Evolutionary conservation across 2,888 invertebrate species (phyloP).

Genomic region (Meloe dianella): DNA sequence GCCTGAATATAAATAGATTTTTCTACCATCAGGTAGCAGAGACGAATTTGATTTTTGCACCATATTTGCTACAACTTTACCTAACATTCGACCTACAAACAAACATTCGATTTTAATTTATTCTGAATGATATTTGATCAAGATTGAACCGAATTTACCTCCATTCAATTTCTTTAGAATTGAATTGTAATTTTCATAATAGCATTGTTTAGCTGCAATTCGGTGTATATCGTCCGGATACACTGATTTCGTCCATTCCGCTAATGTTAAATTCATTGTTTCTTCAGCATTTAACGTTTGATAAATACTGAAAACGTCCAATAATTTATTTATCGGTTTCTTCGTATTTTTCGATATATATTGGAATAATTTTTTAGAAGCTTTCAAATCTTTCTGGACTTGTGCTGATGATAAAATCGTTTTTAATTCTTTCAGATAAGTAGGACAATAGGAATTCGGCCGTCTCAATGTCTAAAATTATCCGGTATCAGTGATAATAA

Average conservation of each 20-base stretch:
- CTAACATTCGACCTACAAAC: slow-evolving; percentile 49
- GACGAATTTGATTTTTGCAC: slow-evolving; percentile 39
- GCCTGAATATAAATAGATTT: slow-evolving; percentile 61
- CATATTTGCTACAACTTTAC: slow-evolving; percentile 49
- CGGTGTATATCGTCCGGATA: slow-evolving; percentile 52
- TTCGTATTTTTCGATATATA: slow-evolving; percentile 49
- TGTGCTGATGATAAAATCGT: slow-evolving; percentile 44
- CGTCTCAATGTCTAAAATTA: slow-evolving; percentile 48
- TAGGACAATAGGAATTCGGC: slow-evolving; percentile 52
- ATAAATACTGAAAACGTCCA: slow-evolving; percentile 49
- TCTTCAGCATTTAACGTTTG: slow-evolving; percentile 55
- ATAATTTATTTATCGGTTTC: slow-evolving; percentile 41
- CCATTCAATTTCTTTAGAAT: slow-evolving; percentile 58
- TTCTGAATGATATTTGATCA: no score
- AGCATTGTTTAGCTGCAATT: slow-evolving; percentile 55
- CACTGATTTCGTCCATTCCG: slow-evolving; percentile 57
- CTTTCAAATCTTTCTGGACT: slow-evolving; percentile 40
- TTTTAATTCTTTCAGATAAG: slow-evolving; percentile 50
- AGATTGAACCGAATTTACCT: slow-evolving; percentile 46
- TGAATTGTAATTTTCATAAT: slow-evolving; percentile 55
- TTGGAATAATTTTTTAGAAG: slow-evolving; percentile 42
- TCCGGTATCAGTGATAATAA: not conserved
- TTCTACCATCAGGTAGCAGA: slow-evolving; percentile 44
- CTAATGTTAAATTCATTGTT: slow-evolving; percentile 55
- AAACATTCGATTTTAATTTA: no score